These are phyloP conservation scores for Plutella xylostella DNA, from an alignment of 2,888 invertebrate genomes.

Conservation along the genomic window DNA sequence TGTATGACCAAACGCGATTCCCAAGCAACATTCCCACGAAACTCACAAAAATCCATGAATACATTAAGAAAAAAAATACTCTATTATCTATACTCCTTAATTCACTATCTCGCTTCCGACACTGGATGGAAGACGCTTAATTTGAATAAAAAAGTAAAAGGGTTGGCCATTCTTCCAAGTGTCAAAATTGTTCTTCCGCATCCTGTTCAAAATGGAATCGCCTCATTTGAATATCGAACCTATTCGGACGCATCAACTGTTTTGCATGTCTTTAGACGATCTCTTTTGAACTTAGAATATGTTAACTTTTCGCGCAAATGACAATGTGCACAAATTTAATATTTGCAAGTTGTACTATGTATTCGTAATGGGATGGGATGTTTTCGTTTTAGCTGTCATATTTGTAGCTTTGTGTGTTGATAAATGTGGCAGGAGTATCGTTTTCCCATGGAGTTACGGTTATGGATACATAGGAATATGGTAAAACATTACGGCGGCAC, in stretches of 20 bases:
- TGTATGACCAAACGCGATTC: constrained; percentile 39
- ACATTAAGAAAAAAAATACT: constrained; percentile 41
- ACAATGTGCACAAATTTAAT: constrained; percentile 25
- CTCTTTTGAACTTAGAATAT: constrained; percentile 13
- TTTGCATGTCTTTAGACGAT: constrained; percentile 53
- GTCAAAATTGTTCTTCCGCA: constrained; percentile 67
- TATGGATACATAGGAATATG: too few species aligned
- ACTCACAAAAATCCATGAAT: constrained; percentile 44
- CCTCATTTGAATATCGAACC: constrained; percentile 60
- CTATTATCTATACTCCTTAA: constrained; percentile 43
- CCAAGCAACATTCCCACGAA: constrained; percentile 46
- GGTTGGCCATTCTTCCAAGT: constrained; percentile 60
- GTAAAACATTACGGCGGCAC: too few species aligned
- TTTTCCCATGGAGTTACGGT: too few species aligned
- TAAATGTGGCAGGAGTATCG: too few species aligned
- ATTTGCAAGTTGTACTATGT: too few species aligned
- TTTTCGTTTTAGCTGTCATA: constrained; percentile 60
- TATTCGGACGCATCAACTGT: constrained; percentile 36
- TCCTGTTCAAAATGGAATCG: constrained; percentile 38
- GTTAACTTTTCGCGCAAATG: constrained; percentile 50
- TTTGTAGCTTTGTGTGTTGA: constrained; percentile 49
- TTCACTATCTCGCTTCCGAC: constrained; percentile 21
- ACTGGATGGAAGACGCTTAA: constrained; percentile 49
- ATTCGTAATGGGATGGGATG: constrained; percentile 65
- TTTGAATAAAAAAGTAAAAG: constrained; percentile 57